Evolutionary conservation across 2,888 invertebrate species (phyloP), one percentile per base, ranked within the genome.

Genomic region (Trisateles emortualis): DNA sequence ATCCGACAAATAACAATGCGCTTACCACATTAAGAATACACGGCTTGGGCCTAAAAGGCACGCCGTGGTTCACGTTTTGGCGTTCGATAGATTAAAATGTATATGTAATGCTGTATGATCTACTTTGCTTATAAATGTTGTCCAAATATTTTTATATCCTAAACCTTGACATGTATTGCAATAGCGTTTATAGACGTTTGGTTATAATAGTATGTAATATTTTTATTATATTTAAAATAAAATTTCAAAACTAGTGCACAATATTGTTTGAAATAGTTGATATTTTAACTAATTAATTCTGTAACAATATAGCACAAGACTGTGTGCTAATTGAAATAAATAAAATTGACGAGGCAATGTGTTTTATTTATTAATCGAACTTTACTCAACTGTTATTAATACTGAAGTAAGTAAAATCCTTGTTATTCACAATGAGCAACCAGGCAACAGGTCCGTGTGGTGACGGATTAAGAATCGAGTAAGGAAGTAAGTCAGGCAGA

Each of bases 321-420:
- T 74, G 81, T 82, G 88, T 88, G 90, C 90, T 88, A 81, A 80
- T 82, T 84, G 78, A 84, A 83, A 81, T 87, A 83, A 88, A 87
- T 87, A 83, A 89, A 87, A 83, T 81, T 79, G 78, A 81, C 74
- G 76, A 79, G 61, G 65, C 57, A 60, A 64, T 46, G 59, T 22
- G 57, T 74, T 75, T 72, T 61, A 53, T 68, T 74, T 60, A 40
- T 53, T 45, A 42, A n/a, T n/a, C n/a, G n/a, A n/a, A n/a, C n/a
- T n/a, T n/a, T n/a, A n/a, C n/a, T n/a, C n/a, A n/a, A n/a, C n/a
- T n/a, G n/a, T n/a, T n/a, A n/a, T n/a, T n/a, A n/a, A n/a, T n/a
- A n/a, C n/a, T n/a, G n/a, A n/a, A n/a, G n/a, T n/a, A n/a, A n/a
- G n/a, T n/a, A n/a, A n/a, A n/a, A n/a, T n/a, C n/a, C n/a, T n/a